Conservation (phyloP, 2,113 vertebrate species). For the Hydrochoerus hydrochaeris region DNA sequence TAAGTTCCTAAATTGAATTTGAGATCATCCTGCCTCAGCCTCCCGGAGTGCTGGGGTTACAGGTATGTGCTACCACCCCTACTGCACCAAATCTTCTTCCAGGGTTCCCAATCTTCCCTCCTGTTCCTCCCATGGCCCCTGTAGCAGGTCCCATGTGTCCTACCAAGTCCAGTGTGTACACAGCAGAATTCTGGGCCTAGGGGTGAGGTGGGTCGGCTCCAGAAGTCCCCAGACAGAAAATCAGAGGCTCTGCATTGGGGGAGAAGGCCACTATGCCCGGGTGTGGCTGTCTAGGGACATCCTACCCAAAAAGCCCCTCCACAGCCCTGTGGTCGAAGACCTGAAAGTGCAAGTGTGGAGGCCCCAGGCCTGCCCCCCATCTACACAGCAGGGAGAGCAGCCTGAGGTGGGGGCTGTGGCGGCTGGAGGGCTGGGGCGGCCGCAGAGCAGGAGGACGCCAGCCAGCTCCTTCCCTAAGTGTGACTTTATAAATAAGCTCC, state of each 20-base stretch:
- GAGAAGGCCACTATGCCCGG: background rate
- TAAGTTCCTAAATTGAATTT: background rate
- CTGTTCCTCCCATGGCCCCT: background rate
- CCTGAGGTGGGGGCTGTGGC: background rate
- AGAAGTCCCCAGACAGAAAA: background rate
- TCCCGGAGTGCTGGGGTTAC: background rate
- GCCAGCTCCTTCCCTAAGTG: slow-evolving; percentile 79
- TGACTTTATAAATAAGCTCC: slow-evolving; percentile 82
- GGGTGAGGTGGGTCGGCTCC: background rate
- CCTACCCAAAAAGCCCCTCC: background rate
- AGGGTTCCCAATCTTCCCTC: background rate
- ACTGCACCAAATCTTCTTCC: background rate
- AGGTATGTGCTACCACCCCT: background rate
- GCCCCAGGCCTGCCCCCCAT: background rate
- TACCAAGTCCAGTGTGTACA: background rate
- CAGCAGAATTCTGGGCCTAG: background rate
- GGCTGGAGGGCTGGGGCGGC: slow-evolving; percentile 65
- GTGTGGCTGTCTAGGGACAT: background rate
- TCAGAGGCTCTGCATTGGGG: background rate
- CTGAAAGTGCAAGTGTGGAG: background rate
- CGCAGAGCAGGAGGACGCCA: slow-evolving; percentile 10
- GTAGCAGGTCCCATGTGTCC: background rate
- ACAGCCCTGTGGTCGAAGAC: background rate
- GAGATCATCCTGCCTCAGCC: background rate
- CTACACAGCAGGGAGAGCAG: background rate